A percentile compares a stretch with the other conserved stretches of the same genome.
phyloP scores from a whole-genome alignment of 2,888 invertebrate species.

The Galerucella calmariensis region DNA sequence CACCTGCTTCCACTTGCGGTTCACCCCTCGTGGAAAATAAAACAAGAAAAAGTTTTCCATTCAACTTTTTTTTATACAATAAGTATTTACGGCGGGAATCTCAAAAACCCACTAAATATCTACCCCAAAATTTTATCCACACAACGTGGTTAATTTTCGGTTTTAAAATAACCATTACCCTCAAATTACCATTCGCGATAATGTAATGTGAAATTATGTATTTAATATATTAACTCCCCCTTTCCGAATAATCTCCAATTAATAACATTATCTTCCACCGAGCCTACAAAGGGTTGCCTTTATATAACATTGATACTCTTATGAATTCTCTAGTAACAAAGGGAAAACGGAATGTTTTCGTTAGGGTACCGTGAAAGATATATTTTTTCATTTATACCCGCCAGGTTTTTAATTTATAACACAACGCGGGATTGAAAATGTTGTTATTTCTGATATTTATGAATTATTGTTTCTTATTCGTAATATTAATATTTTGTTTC shows the following conservation, averaged over 20 bases:
- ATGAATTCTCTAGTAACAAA: slow-evolving; percentile 13
- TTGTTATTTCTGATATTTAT: too few relatives aligned
- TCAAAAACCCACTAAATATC: too few relatives aligned
- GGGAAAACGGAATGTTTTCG: slow-evolving; percentile 6
- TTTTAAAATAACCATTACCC: background rate
- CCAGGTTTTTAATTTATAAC: background rate
- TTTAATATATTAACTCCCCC: background rate
- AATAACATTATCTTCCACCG: slow-evolving; percentile 6
- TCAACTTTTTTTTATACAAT: too few relatives aligned
- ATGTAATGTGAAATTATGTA: background rate
- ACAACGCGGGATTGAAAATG: background rate
- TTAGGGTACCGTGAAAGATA: background rate
- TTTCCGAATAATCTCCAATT: slow-evolving; percentile 4
- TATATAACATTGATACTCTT: slow-evolving; percentile 14
- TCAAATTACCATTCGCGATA: background rate
- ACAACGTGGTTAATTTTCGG: background rate
- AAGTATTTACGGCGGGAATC: too few relatives aligned
- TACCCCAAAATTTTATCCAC: background rate
- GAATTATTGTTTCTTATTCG: too few relatives aligned
- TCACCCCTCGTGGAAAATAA: too few relatives aligned
- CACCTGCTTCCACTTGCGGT: too few relatives aligned
- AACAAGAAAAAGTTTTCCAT: too few relatives aligned
- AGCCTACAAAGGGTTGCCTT: slow-evolving; percentile 13
- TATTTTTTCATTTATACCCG: background rate
- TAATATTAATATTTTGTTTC: too few relatives aligned